A percentile compares a stretch with the other conserved stretches of the same genome.
phyloP scores from a whole-genome alignment of 2,797 vertebrate species.

The Falco cherrug region DNA sequence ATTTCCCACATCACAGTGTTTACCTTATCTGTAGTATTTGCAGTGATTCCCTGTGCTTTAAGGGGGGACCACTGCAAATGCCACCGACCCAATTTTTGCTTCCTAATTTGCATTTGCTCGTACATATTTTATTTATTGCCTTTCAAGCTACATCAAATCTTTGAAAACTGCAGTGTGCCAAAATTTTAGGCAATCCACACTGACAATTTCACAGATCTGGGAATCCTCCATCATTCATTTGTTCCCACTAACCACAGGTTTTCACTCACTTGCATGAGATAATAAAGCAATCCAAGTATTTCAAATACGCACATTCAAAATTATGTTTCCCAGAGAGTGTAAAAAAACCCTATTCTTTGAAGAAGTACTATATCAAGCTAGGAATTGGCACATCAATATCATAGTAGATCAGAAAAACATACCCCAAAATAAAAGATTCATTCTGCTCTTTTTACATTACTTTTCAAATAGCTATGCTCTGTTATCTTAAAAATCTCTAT shows the following conservation, averaged over 20 bases:
- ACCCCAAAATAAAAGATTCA: neutral
- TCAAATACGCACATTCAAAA: neutral
- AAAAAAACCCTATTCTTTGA: neutral
- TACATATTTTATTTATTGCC: neutral
- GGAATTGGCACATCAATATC: neutral
- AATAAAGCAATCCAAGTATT: neutral
- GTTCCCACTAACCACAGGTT: slow-evolving; percentile 4
- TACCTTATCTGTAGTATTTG: neutral
- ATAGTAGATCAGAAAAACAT: neutral
- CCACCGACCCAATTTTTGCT: neutral
- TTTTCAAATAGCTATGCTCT: neutral
- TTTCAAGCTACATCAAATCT: neutral
- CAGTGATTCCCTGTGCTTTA: neutral
- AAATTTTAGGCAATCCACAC: slow-evolving; percentile 6
- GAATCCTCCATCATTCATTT: slow-evolving; percentile 16
- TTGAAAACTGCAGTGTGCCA: slow-evolving; percentile 10
- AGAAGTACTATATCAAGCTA: neutral
- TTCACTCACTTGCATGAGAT: neutral
- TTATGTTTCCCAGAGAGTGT: neutral
- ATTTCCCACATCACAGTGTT: neutral
- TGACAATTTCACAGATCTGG: slow-evolving; percentile 7
- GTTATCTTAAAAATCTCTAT: neutral
- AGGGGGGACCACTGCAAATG: neutral
- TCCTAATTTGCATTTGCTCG: neutral
- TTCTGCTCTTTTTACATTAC: neutral